A percentile compares a stretch with the other conserved stretches of the same genome.
Evolutionary conservation across 2,113 vertebrate genomes (phyloP).

Genomic region (Choloepus hoffmanni): DNA sequence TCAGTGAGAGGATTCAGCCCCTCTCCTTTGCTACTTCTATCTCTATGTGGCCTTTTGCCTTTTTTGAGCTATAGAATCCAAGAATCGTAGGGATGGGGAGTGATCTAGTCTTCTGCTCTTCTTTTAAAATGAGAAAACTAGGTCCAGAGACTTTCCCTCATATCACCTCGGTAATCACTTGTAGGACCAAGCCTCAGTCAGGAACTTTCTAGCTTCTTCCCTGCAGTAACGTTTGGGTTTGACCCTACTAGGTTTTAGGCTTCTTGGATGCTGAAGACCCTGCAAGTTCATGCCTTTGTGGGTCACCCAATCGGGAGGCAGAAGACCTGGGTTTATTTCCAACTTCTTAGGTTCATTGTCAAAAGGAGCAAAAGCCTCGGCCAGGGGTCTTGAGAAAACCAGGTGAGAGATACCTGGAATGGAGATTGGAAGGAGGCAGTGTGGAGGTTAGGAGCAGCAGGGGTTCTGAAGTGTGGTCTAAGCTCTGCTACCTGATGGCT

Average conservation of each 20-base stretch:
- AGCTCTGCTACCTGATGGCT: background rate
- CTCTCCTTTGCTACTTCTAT: background rate
- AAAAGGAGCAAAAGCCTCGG: background rate
- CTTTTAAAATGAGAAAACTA: constrained; percentile 50
- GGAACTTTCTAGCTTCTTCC: background rate
- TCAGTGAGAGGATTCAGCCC: background rate
- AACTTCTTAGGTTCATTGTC: background rate
- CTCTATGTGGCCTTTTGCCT: background rate
- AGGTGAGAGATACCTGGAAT: background rate
- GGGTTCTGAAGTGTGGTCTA: background rate
- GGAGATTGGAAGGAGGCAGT: background rate
- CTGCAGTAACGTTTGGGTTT: background rate
- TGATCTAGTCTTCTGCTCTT: background rate
- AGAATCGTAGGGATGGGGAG: background rate
- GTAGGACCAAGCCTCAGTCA: background rate
- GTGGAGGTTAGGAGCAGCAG: background rate
- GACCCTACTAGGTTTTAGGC: background rate
- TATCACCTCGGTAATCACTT: background rate
- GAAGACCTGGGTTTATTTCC: background rate
- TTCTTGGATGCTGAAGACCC: background rate
- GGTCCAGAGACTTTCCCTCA: background rate
- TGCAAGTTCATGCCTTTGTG: background rate
- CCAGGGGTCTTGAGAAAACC: background rate
- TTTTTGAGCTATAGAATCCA: background rate
- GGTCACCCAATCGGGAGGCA: background rate